phyloP scores from a whole-genome alignment of 1,140 invertebrate species.

The Dryas iulia region DNA sequence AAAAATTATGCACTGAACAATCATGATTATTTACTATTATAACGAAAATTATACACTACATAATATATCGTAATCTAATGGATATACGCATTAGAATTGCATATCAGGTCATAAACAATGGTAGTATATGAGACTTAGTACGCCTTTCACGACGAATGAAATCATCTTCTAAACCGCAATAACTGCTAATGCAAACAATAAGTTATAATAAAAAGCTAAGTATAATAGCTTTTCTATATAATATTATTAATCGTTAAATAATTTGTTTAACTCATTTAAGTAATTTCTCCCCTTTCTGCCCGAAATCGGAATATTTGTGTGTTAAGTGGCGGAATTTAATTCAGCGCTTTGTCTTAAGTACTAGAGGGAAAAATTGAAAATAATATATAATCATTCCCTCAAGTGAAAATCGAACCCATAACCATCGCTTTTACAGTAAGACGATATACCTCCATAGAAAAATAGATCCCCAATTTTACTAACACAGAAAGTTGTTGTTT shows the following conservation, averaged over 20 bases:
- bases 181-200: conserved; percentile 17
- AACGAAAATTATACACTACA: neutral
- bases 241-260: neutral
- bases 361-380: no score
- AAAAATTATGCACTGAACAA: conserved; percentile 27
- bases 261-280: neutral
- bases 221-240: neutral
- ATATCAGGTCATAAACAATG: neutral
- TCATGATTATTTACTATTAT: neutral
- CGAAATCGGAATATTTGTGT: no score
- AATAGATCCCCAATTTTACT: neutral
- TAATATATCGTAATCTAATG: neutral
- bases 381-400: no score
- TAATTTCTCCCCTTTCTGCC: no score
- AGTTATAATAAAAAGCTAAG: neutral
- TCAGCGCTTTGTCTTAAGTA: no score
- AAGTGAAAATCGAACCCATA: no score
- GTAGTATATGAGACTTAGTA: neutral
- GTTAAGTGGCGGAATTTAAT: no score
- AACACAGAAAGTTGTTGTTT: neutral
- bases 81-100: neutral
- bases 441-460: no score
- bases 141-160: conserved; percentile 48
- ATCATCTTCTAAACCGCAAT: conserved; percentile 44
- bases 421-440: no score